Percentiles rank a stretch among this genome's conserved stretches.
Evolutionary conservation across 1,140 invertebrate genomes (phyloP).

Genomic region (Zaprionus ornatus): DNA sequence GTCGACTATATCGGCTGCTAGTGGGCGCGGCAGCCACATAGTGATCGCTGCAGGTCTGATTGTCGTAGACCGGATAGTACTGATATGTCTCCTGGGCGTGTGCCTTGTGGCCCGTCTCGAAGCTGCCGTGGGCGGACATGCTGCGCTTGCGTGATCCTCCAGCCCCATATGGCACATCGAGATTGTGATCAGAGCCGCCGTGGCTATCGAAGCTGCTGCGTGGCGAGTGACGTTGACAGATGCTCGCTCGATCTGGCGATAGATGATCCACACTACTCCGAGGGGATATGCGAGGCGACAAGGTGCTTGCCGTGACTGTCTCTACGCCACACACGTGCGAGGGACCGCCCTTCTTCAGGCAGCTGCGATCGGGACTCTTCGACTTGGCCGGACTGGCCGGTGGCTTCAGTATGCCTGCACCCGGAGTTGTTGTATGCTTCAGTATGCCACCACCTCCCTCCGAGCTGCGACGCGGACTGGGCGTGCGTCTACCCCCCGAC

Average conservation of each 20-base stretch:
- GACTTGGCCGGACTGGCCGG: slow-evolving; percentile 76
- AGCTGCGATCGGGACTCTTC: slow-evolving; percentile 81
- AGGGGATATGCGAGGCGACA: slow-evolving; percentile 76
- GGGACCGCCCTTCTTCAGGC: slow-evolving; percentile 76
- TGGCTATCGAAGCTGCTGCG: slow-evolving; percentile 82
- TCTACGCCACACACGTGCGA: slow-evolving; percentile 73
- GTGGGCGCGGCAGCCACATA: slow-evolving; percentile 78
- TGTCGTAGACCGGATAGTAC: slow-evolving; percentile 82
- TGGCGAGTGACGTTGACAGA: slow-evolving; percentile 73
- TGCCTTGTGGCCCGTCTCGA: slow-evolving; percentile 63
- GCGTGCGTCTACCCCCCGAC: slow-evolving; percentile 69
- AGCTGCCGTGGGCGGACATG: slow-evolving; percentile 79
- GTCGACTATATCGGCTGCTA: slow-evolving; percentile 54
- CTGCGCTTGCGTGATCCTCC: slow-evolving; percentile 64
- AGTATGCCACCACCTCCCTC: slow-evolving; percentile 77
- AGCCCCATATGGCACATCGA: slow-evolving; percentile 72
- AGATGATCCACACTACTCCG: slow-evolving; percentile 76
- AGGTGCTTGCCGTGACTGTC: background rate
- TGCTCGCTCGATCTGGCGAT: slow-evolving; percentile 72
- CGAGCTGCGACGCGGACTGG: slow-evolving; percentile 73
- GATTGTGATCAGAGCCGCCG: slow-evolving; percentile 71
- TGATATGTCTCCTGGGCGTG: slow-evolving; percentile 75
- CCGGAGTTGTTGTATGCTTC: slow-evolving; percentile 65
- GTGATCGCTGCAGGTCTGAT: slow-evolving; percentile 82
- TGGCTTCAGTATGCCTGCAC: slow-evolving; percentile 72